Percentiles rank a stretch among this genome's conserved stretches.
phyloP scores from a whole-genome alignment of 2,888 invertebrate species.

The Microctonus aethiopoides region DNA sequence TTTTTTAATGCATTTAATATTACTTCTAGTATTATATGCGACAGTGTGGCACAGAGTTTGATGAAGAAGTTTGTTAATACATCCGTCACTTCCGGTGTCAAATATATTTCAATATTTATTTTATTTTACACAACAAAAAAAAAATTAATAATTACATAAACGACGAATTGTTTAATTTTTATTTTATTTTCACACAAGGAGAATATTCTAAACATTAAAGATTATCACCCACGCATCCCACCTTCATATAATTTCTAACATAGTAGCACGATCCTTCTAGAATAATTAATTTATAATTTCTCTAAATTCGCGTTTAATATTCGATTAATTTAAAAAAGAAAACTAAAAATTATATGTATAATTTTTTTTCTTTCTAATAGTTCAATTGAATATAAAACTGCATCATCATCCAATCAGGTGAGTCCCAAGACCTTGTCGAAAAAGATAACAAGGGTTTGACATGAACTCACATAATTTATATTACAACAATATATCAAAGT shows the following conservation, averaged over 20 bases:
- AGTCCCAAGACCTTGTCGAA: not conserved
- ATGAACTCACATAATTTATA: not conserved
- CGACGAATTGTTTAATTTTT: too few relatives aligned
- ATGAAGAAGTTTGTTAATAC: too few relatives aligned
- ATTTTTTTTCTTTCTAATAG: too few relatives aligned
- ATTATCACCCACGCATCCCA: not conserved
- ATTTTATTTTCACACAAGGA: too few relatives aligned
- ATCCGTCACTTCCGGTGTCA: too few relatives aligned
- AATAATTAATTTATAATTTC: not conserved
- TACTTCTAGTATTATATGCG: not conserved
- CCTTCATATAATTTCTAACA: not conserved
- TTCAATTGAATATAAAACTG: too few relatives aligned
- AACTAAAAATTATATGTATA: too few relatives aligned
- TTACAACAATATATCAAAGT: not conserved
- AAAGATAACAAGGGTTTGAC: not conserved
- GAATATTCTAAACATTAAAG: too few relatives aligned
- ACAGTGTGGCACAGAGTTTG: not conserved
- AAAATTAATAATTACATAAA: not conserved
- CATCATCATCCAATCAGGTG: not conserved
- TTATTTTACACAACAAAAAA: too few relatives aligned
- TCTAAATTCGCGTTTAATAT: not conserved
- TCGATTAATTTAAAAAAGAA: too few relatives aligned
- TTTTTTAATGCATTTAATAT: not conserved
- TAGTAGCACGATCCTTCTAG: not conserved
- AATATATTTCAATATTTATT: too few relatives aligned